Evolutionary conservation across 2,113 vertebrate genomes (phyloP).

Genomic region (Megaceryle maxima): DNA sequence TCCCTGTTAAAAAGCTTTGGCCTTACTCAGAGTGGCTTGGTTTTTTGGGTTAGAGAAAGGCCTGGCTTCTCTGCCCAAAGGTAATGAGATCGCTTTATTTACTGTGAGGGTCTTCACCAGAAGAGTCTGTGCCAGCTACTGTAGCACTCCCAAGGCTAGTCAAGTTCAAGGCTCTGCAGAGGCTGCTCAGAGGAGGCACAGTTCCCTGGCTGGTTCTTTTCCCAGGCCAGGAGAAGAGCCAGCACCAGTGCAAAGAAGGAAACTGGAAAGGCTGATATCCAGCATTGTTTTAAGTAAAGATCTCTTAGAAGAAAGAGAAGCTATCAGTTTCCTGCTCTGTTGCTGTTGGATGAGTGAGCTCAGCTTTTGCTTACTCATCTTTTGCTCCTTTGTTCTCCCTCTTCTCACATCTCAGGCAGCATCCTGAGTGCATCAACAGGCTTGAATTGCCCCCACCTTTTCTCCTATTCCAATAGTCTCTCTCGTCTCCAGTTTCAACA

Average conservation of each 20-base stretch:
- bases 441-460: not conserved
- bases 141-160: not conserved
- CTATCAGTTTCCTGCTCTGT: not conserved
- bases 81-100: not conserved
- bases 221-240: not conserved
- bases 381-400: not conserved
- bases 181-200: not conserved
- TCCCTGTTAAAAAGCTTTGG: not conserved
- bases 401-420: not conserved
- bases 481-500: not conserved
- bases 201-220: not conserved
- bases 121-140: not conserved
- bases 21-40: not conserved
- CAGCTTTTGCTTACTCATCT: not conserved
- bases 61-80: not conserved
- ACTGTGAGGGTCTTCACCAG: not conserved
- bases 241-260: not conserved
- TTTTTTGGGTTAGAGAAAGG: not conserved
- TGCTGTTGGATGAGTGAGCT: not conserved
- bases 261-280: not conserved
- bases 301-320: not conserved
- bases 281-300: not conserved
- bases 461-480: not conserved
- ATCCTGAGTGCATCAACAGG: not conserved
- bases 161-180: not conserved